Percentiles rank a stretch among this genome's conserved stretches.
Conservation (phyloP, 2,113 vertebrate species). For the Eurypyga helias region DNA sequence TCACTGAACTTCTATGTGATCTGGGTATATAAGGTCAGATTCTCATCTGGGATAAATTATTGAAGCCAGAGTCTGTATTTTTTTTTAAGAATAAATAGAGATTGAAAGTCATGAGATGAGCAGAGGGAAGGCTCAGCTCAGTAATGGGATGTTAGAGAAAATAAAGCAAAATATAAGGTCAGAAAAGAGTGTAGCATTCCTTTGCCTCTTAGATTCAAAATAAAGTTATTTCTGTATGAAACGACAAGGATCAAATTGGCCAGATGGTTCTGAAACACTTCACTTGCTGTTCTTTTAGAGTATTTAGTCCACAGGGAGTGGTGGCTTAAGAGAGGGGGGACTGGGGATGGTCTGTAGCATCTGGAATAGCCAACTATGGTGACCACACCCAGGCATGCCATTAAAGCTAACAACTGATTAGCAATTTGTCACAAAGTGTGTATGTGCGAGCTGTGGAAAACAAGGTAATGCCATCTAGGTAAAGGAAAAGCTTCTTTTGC, state of each 20-base stretch:
- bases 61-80: neutral
- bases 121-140: neutral
- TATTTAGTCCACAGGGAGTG: neutral
- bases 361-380: neutral
- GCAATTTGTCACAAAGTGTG: neutral
- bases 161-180: neutral
- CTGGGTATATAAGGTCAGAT: constrained; percentile 27
- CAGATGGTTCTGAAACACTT: neutral
- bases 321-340: neutral
- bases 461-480: neutral
- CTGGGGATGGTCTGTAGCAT: neutral
- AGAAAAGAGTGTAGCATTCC: neutral
- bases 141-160: neutral
- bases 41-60: constrained; percentile 51
- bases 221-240: neutral
- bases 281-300: neutral
- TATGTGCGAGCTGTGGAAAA: neutral
- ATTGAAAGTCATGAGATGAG: constrained; percentile 30
- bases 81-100: neutral
- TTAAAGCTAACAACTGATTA: constrained; percentile 4
- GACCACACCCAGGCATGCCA: neutral
- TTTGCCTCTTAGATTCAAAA: neutral
- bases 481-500: constrained; percentile 8
- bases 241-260: neutral
- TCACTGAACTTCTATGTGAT: neutral